Base-by-base conservation (phyloP, 2,888 invertebrate genomes). In the Aquatica leii region DNA sequence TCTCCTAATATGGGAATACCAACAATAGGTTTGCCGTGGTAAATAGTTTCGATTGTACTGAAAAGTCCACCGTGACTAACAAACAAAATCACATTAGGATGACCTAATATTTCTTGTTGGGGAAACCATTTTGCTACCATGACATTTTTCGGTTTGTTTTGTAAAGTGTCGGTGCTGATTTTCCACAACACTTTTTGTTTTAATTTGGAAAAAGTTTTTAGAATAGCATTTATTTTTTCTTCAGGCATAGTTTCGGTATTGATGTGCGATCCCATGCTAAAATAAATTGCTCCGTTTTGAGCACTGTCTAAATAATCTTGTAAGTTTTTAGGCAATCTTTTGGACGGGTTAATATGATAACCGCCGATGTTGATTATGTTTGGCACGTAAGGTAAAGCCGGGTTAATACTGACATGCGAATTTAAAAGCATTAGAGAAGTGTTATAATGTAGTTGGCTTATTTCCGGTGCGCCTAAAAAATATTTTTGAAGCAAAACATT, bases 211-310 rank as follows among this genome's bases (percentile, higher is more conserved):
- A 91, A 86, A 1, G 84, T 85, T 59, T 86, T 85, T 9, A 86
- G 77, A 21, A 91, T 83, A 1, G 81, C 84, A 12, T 82, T 76
- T 18, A 83, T 79, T 65, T 84, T 85, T 1, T 85, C 83, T 0
- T 75, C 69, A 0, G 86, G 83, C 53, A 90, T 73, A 67, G 87
- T 83, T n/a, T 83, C 79, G 65, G 86, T 86, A 58, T 83, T 81
- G 0, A 87, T 80, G 66, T 86, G 85, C 0, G 88, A 86, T 1
- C 88, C 89, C 74, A 89, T 84, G 68, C 85, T 87, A 66, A 87
- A 84, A 65, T 86, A 86, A 1, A 88, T 80, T 0, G 84, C 86
- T 0, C 87, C 88, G 46, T 86, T 68, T 52, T 78, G 80, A 0
- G 87, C 81, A 8, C 80, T 77, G 67, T 87, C 86, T 59, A 87